Evolutionary conservation across 2,113 vertebrate species (phyloP), one percentile per base, ranked within the genome.

Genomic region (Nothobranchius furzeri): DNA sequence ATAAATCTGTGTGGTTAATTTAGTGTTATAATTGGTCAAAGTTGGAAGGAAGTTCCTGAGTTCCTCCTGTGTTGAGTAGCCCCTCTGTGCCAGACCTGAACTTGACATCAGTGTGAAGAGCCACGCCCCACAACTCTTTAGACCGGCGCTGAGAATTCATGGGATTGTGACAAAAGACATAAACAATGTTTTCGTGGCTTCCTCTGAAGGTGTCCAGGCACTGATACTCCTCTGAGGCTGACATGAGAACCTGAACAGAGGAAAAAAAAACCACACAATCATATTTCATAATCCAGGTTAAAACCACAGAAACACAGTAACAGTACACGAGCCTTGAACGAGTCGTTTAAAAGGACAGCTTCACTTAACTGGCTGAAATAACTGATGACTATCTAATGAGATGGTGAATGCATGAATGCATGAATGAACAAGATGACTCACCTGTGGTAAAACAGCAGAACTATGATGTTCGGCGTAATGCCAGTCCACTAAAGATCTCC

Each of bases 121-220:
- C 83, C 55, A 85, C 54, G 25, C 92, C 78, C 97, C 97, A 99
- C 13, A 79, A 72, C 68, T 96, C 93, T n/a, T 78, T 85, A 55
- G 89, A 93, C 49, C 92, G 87, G 35, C 59, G 87, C 25, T 90
- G 46, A 1, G 49, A 43, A 79, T 93, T 94, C 93, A 95, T 95
- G 55, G 95, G 97, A 82, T 95, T 96, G 84, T 98, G 96, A 75
- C 96, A 94, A 56, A 96, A 86, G 56, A 98, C 3, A 20, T 96
- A 93, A 17, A 95, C 62, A 6, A 92, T 91, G 58, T 94, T 94
- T 85, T 96, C 94, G 56, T 90, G 92, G 12, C 73, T 90, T 64
- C 91, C 87, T 76, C 92, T 88, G 68, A 95, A 95, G 2, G 90
- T 92, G 88, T 99, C 95, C 72, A 95, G 17, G 60, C 94, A 97